Evolutionary conservation across 1,140 invertebrate species (phyloP).

Genomic region (Panagrolaimus sp.): DNA sequence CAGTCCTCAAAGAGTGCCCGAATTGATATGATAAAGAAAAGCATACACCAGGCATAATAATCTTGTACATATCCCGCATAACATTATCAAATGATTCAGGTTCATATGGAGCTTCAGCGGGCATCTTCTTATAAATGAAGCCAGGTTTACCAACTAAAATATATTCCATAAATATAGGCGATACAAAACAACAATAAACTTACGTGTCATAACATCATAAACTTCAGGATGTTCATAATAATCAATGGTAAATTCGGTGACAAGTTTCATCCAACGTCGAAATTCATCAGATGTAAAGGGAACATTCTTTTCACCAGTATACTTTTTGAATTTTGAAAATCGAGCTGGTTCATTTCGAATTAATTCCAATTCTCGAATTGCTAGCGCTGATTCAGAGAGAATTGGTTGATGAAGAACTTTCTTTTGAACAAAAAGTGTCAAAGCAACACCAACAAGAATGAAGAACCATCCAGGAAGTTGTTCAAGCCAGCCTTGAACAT

Average conservation of each 20-base stretch:
- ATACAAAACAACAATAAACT: too few relatives aligned
- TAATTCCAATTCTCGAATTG: conserved; percentile 1
- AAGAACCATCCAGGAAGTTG: neutral
- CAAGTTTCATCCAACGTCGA: conserved; percentile 9
- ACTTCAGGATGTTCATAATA: conserved; percentile 8
- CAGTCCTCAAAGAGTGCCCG: too few relatives aligned
- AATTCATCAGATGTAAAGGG: neutral
- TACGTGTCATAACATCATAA: neutral
- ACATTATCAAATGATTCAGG: conserved; percentile 10
- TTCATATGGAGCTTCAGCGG: neutral
- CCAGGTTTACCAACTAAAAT: neutral
- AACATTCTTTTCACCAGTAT: conserved; percentile 6
- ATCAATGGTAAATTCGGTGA: conserved; percentile 8
- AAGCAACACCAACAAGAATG: neutral
- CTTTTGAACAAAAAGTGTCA: neutral
- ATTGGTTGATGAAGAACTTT: neutral
- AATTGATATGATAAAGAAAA: too few relatives aligned
- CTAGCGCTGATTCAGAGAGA: neutral
- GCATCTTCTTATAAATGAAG: neutral
- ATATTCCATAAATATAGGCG: too few relatives aligned
- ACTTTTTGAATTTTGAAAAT: neutral
- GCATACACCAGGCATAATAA: conserved; percentile 13
- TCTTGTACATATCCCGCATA: conserved; percentile 8
- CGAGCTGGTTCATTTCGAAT: neutral
- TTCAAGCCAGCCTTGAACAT: too few relatives aligned